Evolutionary conservation across 2,888 invertebrate genomes (phyloP), one percentile per base, ranked within the genome.

Genomic region (Brenthis hecate): DNA sequence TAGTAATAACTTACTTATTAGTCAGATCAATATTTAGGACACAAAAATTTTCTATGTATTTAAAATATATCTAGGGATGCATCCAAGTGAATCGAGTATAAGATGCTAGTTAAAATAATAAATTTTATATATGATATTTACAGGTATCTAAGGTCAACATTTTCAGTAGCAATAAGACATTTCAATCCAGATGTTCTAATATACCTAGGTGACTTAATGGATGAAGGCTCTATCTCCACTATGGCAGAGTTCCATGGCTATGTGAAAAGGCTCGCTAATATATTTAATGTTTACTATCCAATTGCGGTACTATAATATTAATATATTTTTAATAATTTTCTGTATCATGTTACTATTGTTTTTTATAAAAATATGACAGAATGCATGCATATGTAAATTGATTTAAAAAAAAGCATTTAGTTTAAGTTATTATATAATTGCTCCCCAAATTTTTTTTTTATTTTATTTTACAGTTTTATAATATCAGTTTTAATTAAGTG

Each of bases 131-230:
- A 56, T 23, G 2, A 61, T 54, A 62, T 57, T 83, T 94, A 65
- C 87, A 97, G 98, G 80, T 99, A 96, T 85, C 87, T 99, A 66
- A 89, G 92, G 50, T 95, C 95, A 79, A 97, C 98, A 53, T 99
- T 97, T 85, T 87, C 92, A 14, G 93, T 94, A 74, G 98, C 96
- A 3, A 84, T 95, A 51, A 87, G 93, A 53, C 94, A 96, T 83
- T 94, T 96, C 56, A 91, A 96, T 75, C 99, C 99, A 11, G 95
- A 99, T 87, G 94, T 97, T 14, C 93, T 99, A 61, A 94, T 98
- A 56, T 99, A 98, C 88, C 92, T 99, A 67, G 99, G 99, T 1
- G 99, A 99, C 87, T 92, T 99, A 62, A 96, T 98, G 93, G 99
- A 99, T 82, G 99, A 99, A 90, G 99, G 99, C 0, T 97, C 97